phyloP scores from a whole-genome alignment of 2,797 vertebrate species.

The Sorex maritimensis region DNA sequence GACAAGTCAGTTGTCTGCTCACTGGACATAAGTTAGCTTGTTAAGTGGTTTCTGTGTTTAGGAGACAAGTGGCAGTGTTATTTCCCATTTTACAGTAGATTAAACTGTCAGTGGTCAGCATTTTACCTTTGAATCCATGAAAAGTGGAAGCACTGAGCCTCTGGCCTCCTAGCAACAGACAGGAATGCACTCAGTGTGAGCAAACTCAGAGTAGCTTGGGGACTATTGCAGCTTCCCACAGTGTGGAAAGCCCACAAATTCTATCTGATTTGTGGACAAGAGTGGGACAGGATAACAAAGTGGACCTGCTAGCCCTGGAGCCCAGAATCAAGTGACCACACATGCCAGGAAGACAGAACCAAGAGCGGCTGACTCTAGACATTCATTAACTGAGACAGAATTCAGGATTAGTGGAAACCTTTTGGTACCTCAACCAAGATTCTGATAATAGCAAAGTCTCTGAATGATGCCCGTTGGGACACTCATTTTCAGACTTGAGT shows the following conservation, averaged over 20 bases:
- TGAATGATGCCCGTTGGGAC: background rate
- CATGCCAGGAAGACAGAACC: background rate
- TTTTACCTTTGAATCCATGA: background rate
- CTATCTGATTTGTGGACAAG: background rate
- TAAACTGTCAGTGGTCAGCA: background rate
- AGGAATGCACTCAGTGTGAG: background rate
- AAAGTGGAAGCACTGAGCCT: background rate
- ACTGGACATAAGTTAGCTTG: background rate
- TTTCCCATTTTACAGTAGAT: background rate
- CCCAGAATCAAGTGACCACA: background rate
- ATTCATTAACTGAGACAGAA: slow-evolving; percentile 28
- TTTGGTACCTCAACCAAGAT: slow-evolving; percentile 12
- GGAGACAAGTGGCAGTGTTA: background rate
- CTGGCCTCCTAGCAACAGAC: background rate
- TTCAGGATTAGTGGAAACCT: slow-evolving; percentile 12
- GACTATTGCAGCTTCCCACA: background rate
- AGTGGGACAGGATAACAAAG: background rate
- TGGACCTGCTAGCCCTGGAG: background rate
- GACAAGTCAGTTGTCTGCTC: background rate
- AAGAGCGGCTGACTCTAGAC: background rate
- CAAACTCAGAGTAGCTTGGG: background rate
- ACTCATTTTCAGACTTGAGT: background rate
- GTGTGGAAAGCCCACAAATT: background rate
- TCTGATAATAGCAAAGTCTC: background rate
- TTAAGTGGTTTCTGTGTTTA: background rate